Percentiles rank a stretch among this genome's conserved stretches.
These are phyloP conservation scores for Lasioglossum marginatum DNA, from an alignment of 2,888 invertebrate species.

Conservation along the genomic window DNA sequence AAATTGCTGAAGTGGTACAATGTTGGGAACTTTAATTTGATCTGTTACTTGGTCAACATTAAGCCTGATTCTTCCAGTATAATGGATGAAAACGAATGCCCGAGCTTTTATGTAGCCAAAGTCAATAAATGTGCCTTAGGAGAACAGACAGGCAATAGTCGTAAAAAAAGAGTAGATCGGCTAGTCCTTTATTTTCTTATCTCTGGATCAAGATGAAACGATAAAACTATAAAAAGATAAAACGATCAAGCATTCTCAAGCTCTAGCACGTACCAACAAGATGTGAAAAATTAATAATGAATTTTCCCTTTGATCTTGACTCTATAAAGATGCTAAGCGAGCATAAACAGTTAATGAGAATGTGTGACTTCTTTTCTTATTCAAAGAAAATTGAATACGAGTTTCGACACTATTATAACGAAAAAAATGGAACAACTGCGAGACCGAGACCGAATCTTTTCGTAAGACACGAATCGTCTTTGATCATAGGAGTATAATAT, in stretches of 20 bases:
- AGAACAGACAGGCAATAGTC: background rate
- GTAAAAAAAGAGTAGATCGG: background rate
- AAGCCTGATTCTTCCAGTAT: background rate
- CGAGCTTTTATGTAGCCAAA: background rate
- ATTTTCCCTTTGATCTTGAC: background rate
- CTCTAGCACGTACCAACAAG: background rate
- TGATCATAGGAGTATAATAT: conserved; percentile 46
- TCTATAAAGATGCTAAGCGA: background rate
- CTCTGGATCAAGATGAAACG: background rate
- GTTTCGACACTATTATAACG: background rate
- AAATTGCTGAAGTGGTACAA: background rate
- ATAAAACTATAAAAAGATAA: background rate
- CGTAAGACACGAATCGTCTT: conserved; percentile 31
- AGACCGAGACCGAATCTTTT: conserved; percentile 28
- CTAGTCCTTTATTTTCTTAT: background rate
- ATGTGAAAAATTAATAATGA: background rate
- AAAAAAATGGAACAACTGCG: background rate
- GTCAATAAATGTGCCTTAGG: conserved; percentile 9
- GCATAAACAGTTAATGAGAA: background rate
- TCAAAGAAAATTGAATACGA: background rate
- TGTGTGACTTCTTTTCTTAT: background rate
- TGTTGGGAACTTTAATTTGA: background rate
- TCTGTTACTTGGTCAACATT: background rate
- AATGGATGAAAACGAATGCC: background rate
- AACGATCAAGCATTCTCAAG: background rate